phyloP scores from a whole-genome alignment of 2,797 vertebrate species.

The Cryptoblepharus egeriae region DNA sequence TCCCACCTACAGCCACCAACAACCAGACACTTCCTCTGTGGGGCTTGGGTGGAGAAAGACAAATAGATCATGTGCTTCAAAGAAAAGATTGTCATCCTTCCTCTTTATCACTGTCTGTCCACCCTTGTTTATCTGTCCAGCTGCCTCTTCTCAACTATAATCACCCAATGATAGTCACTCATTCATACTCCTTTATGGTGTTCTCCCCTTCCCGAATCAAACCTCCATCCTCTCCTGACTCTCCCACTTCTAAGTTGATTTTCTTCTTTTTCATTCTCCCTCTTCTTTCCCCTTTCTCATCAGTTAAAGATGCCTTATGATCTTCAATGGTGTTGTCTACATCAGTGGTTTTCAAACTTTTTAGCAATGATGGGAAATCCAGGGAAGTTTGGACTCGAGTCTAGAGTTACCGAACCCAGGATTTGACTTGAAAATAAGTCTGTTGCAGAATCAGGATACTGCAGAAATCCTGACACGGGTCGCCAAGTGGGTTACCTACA shows the following conservation, averaged over 20 bases:
- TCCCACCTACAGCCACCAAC: not conserved
- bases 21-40: not conserved
- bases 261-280: not conserved
- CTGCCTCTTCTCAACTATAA: not conserved
- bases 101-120: not conserved
- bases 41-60: not conserved
- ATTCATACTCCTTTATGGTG: no score
- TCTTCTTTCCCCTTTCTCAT: not conserved
- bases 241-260: not conserved
- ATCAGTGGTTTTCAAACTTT: no score
- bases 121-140: not conserved
- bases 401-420: no score
- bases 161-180: no score
- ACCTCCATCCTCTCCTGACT: not conserved
- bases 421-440: no score
- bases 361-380: no score
- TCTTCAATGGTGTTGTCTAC: no score
- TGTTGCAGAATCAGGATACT: no score
- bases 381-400: no score
- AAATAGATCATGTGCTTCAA: not conserved
- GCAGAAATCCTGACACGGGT: no score
- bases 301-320: no score
- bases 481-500: no score
- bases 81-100: not conserved
- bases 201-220: not conserved